Evolutionary conservation across 2,797 vertebrate genomes (phyloP).

Genomic region (Hydrophis major): DNA sequence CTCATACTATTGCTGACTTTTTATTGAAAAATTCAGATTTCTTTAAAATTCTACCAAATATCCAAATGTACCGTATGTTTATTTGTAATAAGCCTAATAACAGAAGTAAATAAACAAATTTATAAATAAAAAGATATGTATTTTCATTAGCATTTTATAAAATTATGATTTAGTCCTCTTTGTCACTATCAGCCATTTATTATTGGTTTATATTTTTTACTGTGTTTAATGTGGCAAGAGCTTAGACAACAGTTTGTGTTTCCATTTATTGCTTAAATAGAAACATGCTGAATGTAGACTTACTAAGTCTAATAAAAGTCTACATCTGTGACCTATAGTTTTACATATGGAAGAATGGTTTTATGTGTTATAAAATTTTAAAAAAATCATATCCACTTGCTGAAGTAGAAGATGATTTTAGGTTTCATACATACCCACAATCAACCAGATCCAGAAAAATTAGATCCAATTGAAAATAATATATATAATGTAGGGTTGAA

Average conservation of each 20-base stretch:
- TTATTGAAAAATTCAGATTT: neutral
- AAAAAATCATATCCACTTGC: neutral
- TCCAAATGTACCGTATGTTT: neutral
- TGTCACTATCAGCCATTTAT: neutral
- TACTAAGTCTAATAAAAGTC: neutral
- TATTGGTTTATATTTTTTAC: neutral
- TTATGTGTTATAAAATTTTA: neutral
- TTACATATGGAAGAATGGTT: neutral
- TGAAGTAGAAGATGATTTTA: neutral
- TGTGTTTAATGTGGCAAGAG: neutral
- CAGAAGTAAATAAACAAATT: neutral
- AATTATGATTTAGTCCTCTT: neutral
- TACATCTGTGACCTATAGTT: neutral
- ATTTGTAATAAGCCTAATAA: neutral
- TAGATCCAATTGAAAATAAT: neutral
- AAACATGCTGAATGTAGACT: neutral
- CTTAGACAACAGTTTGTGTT: neutral
- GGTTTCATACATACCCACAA: neutral
- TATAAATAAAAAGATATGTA: neutral
- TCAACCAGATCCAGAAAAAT: neutral
- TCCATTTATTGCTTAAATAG: neutral
- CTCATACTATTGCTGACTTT: neutral
- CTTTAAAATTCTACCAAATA: neutral
- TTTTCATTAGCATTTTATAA: slow-evolving; percentile 3
- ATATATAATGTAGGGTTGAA: neutral